Evolutionary conservation across 30 jellyfish, hydroid and myxozoan genomes (phyloP), one percentile per base, ranked within the genome.

Genomic region (Aurelia sp.): DNA sequence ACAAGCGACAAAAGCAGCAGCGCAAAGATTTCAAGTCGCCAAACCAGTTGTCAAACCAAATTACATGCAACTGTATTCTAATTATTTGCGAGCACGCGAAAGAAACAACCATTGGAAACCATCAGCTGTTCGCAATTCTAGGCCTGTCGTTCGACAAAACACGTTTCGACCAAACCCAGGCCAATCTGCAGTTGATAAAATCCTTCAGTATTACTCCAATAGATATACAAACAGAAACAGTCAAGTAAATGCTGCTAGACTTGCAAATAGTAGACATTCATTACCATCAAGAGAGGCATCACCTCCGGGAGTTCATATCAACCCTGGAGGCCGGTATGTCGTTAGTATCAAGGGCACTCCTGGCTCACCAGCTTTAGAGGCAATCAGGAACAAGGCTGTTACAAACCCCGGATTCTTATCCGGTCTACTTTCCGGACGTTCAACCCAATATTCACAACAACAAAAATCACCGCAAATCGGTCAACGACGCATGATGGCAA

Each of bases 311-410:
- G 72, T 48, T 16, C 33, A n/a, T 50, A 60, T 70, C 59, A 67
- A 67, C 59, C 81, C 88, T 17, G 93, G 93, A 69, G 59, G 88
- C 20, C 74, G 78, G 33, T 84, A 59, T 63, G 93, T 76, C n/a
- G 66, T 84, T 8, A 84, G 93, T 65, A 84, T 84, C 33, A 72
- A 72, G 33, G 93, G 93, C 24, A 58, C n/a, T 15, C 93, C 93
- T 3, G 93, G 93, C 13, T 84, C 93, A 40, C 53, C 62, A 5
- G 88, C 93, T 13, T 44, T 62, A 5, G 88, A 47, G 17, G 93
- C 93, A 21, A 84, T 84, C 53, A 84, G 82, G 51, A 71, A 84
- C 52, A 84, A 84, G 51, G 93, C 88, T 3, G 80, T 62, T 7
- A 18, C 82, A 18, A 84, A 63, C 35, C 93, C 93, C 11, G 93